Percentiles rank a stretch among this genome's conserved stretches.
Evolutionary conservation across 2,888 invertebrate species (phyloP).

Genomic region (Onthophagus sagittarius): DNA sequence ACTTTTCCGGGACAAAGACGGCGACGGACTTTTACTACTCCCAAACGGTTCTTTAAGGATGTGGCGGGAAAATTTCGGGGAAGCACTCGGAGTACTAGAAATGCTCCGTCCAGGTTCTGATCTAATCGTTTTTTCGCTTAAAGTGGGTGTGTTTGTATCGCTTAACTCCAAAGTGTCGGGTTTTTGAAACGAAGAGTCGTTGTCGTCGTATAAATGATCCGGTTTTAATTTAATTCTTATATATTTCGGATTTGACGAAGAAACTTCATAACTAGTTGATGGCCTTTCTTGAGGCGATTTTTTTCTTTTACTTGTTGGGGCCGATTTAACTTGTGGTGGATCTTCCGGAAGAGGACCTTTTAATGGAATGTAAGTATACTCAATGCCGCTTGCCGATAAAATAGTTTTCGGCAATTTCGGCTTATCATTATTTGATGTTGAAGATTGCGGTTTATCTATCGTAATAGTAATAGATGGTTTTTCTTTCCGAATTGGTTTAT

Average conservation of each 20-base stretch:
- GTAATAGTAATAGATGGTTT: conserved; percentile 42
- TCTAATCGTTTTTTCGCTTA: conserved; percentile 19
- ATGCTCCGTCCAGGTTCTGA: conserved; percentile 31
- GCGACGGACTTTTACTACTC: conserved; percentile 60
- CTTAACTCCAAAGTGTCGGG: conserved; percentile 59
- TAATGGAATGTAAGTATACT: conserved; percentile 50
- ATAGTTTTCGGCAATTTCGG: conserved; percentile 41
- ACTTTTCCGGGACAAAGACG: conserved; percentile 70
- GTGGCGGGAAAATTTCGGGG: conserved; percentile 49
- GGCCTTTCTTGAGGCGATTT: conserved; percentile 24
- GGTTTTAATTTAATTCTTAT: conserved; percentile 71
- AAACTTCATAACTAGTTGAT: conserved; percentile 21
- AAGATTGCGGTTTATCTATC: conserved; percentile 38
- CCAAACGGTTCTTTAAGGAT: conserved; percentile 32
- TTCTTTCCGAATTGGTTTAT: conserved; percentile 33
- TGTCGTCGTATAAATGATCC: conserved; percentile 65
- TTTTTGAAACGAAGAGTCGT: conserved; percentile 53
- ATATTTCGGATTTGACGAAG: conserved; percentile 48
- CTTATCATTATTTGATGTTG: conserved; percentile 26
- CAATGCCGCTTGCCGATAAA: conserved; percentile 45
- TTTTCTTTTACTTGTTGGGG: conserved; percentile 26
- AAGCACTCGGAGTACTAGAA: conserved; percentile 45
- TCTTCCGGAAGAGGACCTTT: conserved; percentile 37
- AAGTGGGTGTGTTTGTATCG: conserved; percentile 24
- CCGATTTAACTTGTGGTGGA: not conserved